Base-by-base conservation (phyloP, 2,797 vertebrate species). In the Sphenopsis melanotis region DNA sequence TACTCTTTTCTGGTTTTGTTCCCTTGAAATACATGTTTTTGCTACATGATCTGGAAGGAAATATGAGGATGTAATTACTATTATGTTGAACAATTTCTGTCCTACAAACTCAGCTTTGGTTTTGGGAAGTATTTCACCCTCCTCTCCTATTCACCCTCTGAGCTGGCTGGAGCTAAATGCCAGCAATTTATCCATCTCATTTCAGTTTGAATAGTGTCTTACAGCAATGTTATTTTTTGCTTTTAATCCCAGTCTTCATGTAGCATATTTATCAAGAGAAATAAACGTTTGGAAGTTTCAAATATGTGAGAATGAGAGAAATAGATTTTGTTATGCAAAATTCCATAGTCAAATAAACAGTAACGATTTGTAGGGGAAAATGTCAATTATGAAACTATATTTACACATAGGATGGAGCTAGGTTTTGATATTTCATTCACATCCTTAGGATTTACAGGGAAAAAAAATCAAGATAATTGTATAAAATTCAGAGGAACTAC, bases 51-150 rank as follows among this genome's bases (percentile, higher is more conserved):
- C 57, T 20, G 18, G 36, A 39, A 29, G 26, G 57, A 60, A 60
- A 60, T 20, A 17, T 0, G 39, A 69, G 50, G 1, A 1, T 59
- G 4, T 16, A 72, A 32, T 56, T 83, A 21, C 19, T 57, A 39
- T 44, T 41, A 29, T 10, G 1, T 3, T 71, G n/a, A 53, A 34
- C 2, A 61, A 3, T 75, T 92, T 70, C 49, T 83, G 14, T 50
- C 29, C 14, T 49, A 7, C 3, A 3, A 11, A 24, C 6, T 66
- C 42, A 61, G 0, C 6, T 42, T 77, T 21, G 2, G 1, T 61
- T n/a, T 34, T 4, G 3, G 29, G 23, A 72, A 63, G 42, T 0
- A 24, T 64, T 85, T 18, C 26, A 42, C 5, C 2, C 3, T 59
- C 8, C 2, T 61, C 4, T 63, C 17, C 30, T 27, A 10, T 10